Conservation (phyloP, 2,113 vertebrate genomes). For the Zootoca vivipara region DNA sequence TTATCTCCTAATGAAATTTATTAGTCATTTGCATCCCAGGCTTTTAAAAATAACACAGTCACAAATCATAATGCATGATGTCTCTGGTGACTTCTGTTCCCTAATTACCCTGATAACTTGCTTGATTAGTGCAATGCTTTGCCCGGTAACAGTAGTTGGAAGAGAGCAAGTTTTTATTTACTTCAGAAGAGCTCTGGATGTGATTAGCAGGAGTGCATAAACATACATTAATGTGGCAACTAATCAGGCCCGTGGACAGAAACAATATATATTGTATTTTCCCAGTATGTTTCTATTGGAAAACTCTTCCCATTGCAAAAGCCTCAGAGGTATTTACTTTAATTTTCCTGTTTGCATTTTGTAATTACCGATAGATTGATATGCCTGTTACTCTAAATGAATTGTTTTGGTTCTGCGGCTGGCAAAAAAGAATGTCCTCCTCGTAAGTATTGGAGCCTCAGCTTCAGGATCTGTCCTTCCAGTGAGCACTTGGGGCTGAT, state of each 20-base stretch:
- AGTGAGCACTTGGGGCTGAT: no score
- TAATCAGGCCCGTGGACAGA: constrained; percentile 57
- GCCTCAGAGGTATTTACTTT: constrained; percentile 56
- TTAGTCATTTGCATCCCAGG: constrained; percentile 62
- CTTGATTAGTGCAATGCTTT: constrained; percentile 61
- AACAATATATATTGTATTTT: constrained; percentile 55
- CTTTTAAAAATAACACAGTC: constrained; percentile 63
- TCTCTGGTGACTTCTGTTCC: constrained; percentile 56
- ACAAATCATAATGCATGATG: constrained; percentile 45
- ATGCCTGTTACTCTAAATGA: constrained; percentile 60
- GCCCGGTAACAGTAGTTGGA: constrained; percentile 55
- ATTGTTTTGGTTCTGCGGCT: constrained; percentile 46
- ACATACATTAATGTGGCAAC: constrained; percentile 59
- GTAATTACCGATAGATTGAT: constrained; percentile 64
- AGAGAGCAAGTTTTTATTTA: constrained; percentile 57
- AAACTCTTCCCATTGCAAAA: constrained; percentile 51
- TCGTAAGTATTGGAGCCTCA: no score
- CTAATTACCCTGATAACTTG: constrained; percentile 66
- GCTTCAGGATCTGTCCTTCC: no score
- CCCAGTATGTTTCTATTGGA: constrained; percentile 47
- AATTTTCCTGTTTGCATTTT: constrained; percentile 64
- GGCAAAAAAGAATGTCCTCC: constrained; percentile 43
- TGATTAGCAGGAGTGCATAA: constrained; percentile 68
- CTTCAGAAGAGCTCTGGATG: constrained; percentile 60
- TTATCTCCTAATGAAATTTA: constrained; percentile 52